Evolutionary conservation across 2,888 invertebrate genomes (phyloP).

Genomic region (Petrolisthes manimaculis): DNA sequence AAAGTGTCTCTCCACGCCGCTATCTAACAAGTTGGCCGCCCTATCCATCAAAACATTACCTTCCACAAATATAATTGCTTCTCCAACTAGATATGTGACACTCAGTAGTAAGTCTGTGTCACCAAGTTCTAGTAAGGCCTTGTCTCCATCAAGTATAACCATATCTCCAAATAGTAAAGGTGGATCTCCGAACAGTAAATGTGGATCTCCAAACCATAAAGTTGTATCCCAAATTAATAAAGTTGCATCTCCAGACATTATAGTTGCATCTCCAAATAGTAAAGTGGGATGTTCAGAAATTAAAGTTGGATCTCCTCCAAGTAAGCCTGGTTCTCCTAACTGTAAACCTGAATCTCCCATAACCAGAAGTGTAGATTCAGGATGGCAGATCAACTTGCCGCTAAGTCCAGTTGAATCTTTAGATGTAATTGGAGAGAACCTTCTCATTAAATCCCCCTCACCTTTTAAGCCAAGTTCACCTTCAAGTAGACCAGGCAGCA

Average conservation of each 20-base stretch:
- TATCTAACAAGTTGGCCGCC: neutral
- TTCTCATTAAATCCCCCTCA: neutral
- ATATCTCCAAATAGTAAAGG: slow-evolving; percentile 1
- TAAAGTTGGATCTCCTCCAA: slow-evolving; percentile 23
- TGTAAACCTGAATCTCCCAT: slow-evolving; percentile 14
- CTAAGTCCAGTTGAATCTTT: neutral
- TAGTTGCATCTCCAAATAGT: slow-evolving; percentile 10
- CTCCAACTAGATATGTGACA: neutral
- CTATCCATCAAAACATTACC: slow-evolving; percentile 9
- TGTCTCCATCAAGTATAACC: slow-evolving; percentile 14
- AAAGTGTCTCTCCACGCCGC: neutral
- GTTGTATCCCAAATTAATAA: slow-evolving; percentile 21
- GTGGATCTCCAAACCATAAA: slow-evolving; percentile 28
- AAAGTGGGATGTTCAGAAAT: neutral
- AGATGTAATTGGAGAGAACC: neutral
- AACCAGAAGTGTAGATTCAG: slow-evolving; percentile 5
- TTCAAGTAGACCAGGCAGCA: slow-evolving; percentile 8
- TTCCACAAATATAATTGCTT: slow-evolving; percentile 13
- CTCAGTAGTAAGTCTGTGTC: slow-evolving; percentile 13
- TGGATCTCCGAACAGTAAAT: slow-evolving; percentile 27
- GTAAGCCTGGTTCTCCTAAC: slow-evolving; percentile 1
- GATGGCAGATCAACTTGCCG: neutral
- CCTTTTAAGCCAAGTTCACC: slow-evolving; percentile 40
- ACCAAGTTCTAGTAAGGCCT: neutral
- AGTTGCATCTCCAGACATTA: slow-evolving; percentile 9